Evolutionary conservation across 2,113 vertebrate species (phyloP).

Genomic region (Hydrochoerus hydrochaeris): DNA sequence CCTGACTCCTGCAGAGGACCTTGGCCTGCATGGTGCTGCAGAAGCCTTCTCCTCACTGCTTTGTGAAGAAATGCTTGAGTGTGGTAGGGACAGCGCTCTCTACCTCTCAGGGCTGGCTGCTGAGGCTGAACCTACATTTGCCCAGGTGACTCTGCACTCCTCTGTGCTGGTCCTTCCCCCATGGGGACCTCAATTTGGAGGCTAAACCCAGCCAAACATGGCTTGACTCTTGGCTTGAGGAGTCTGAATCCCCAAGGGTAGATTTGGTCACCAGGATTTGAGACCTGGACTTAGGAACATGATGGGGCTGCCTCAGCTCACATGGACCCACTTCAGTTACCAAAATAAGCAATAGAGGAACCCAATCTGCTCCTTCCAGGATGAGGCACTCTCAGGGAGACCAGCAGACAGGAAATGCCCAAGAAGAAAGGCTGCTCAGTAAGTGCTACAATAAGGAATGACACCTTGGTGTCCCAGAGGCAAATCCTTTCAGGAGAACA

Average conservation of each 20-base stretch:
- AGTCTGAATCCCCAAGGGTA: not conserved
- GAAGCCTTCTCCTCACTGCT: not conserved
- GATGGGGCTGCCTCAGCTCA: not conserved
- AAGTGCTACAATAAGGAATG: not conserved
- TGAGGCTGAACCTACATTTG: not conserved
- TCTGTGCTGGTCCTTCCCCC: not conserved
- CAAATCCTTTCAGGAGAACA: not conserved
- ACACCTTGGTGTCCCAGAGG: not conserved
- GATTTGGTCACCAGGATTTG: not conserved
- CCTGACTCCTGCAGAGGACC: not conserved
- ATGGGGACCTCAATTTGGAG: not conserved
- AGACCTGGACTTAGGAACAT: not conserved
- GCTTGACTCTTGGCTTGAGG: not conserved
- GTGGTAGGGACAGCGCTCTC: not conserved
- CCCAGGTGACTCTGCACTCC: no score
- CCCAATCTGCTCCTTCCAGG: not conserved
- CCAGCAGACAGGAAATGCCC: accelerated
- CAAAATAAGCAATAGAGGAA: not conserved
- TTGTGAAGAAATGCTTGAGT: not conserved
- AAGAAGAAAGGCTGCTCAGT: not conserved
- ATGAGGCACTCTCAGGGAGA: not conserved
- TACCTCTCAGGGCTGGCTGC: not conserved
- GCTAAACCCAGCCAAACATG: not conserved
- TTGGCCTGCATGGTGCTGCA: not conserved
- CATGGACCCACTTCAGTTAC: not conserved